These are phyloP conservation scores for Willowsia nigromaculata DNA, from an alignment of 2,888 invertebrate genomes.

Conservation along the genomic window DNA sequence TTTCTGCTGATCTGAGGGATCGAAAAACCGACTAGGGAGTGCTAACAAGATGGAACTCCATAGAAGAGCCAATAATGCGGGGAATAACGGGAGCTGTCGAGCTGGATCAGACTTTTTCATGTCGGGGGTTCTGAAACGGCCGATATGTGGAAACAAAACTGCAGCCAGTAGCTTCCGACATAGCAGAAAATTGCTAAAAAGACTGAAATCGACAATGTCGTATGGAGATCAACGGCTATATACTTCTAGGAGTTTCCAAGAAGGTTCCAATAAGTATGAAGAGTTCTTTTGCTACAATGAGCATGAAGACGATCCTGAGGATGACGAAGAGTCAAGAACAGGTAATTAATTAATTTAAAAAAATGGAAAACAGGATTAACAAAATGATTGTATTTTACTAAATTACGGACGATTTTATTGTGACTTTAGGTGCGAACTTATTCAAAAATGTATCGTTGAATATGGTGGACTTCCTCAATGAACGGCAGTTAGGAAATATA, in stretches of 20 bases:
- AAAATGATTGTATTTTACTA: background rate
- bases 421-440: constrained; percentile 42
- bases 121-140: constrained; percentile 73
- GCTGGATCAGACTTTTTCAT: constrained; percentile 73
- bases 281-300: constrained; percentile 95
- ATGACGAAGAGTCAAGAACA: constrained; percentile 83
- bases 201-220: constrained; percentile 73
- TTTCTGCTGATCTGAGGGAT: too few relatives aligned
- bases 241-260: constrained; percentile 75
- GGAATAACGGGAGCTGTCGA: constrained; percentile 60
- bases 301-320: constrained; percentile 91
- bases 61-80: constrained; percentile 40
- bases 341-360: background rate
- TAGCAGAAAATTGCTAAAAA: constrained; percentile 73
- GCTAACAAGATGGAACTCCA: constrained; percentile 55
- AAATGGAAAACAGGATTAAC: background rate
- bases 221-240: constrained; percentile 77
- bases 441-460: constrained; percentile 83
- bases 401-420: background rate
- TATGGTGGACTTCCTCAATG: constrained; percentile 91
- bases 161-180: constrained; percentile 64
- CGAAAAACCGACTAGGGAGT: too few relatives aligned
- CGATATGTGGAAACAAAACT: constrained; percentile 69
- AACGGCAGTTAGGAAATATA: constrained; percentile 86
- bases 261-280: constrained; percentile 88